A percentile compares a stretch with the other conserved stretches of the same genome.
phyloP scores from a whole-genome alignment of 2,888 invertebrate species.

The Philaethria dido region DNA sequence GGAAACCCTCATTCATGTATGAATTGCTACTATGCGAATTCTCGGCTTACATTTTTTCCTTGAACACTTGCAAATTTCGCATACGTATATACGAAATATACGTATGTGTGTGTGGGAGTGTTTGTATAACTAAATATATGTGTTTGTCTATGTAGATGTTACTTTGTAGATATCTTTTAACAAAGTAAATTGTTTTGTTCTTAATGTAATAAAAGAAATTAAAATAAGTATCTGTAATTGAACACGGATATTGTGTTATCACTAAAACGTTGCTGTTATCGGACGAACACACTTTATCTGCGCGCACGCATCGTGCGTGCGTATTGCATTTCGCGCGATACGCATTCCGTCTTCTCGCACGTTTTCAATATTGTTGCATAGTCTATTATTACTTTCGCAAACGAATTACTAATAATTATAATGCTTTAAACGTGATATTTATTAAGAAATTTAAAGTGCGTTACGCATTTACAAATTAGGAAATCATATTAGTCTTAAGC shows the following conservation, averaged over 20 bases:
- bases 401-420: conserved; percentile 64
- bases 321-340: conserved; percentile 74
- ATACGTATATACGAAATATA: no score
- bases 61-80: conserved; percentile 36
- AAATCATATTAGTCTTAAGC: conserved; percentile 42
- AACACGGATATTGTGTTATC: conserved; percentile 58
- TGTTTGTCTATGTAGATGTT: not conserved
- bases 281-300: conserved; percentile 72
- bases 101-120: conserved; percentile 36
- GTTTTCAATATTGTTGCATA: conserved; percentile 64
- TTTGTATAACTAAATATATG: no score
- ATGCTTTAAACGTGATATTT: conserved; percentile 73
- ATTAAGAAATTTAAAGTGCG: conserved; percentile 69
- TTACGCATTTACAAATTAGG: conserved; percentile 72
- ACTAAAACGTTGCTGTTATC: conserved; percentile 62
- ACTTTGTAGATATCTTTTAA: not conserved
- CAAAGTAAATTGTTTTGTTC: not conserved
- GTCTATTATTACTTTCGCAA: conserved; percentile 74
- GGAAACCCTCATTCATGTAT: conserved; percentile 69
- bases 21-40: conserved; percentile 62
- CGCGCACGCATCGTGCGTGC: conserved; percentile 70
- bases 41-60: conserved; percentile 57
- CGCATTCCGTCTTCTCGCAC: conserved; percentile 61
- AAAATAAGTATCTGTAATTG: conserved; percentile 36
- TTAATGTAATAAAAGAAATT: conserved; percentile 1